Evolutionary conservation across 1,140 invertebrate species (phyloP).

Genomic region (Agraylea sexmaculata): DNA sequence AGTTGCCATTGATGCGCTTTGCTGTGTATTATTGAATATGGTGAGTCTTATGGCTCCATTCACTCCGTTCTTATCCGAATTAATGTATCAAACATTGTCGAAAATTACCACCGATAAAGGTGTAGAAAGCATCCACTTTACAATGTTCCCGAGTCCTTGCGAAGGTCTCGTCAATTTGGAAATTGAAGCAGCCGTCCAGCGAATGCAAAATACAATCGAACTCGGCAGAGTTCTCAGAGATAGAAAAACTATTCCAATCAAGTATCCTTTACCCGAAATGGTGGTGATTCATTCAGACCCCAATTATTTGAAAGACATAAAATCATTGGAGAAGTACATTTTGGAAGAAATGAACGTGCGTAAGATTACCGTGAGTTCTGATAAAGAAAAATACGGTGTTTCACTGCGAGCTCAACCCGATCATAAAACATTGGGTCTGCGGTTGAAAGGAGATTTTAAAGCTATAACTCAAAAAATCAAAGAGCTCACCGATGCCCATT

Average conservation of each 20-base stretch:
- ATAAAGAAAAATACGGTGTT: constrained; percentile 91
- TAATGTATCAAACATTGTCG: constrained; percentile 85
- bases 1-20: constrained; percentile 78
- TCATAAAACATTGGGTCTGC: constrained; percentile 68
- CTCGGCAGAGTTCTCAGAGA: constrained; percentile 86
- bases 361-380: constrained; percentile 73
- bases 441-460: constrained; percentile 85
- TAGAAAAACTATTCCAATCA: constrained; percentile 84
- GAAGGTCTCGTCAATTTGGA: constrained; percentile 64
- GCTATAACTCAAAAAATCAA: constrained; percentile 73
- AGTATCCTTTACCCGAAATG: constrained; percentile 93
- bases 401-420: constrained; percentile 89
- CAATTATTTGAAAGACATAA: constrained; percentile 68
- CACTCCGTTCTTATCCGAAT: constrained; percentile 93
- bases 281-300: constrained; percentile 85
- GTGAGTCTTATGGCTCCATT: constrained; percentile 91
- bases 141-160: constrained; percentile 71
- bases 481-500: constrained; percentile 63
- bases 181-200: constrained; percentile 80
- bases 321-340: constrained; percentile 75
- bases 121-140: constrained; percentile 72
- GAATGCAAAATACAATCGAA: constrained; percentile 94
- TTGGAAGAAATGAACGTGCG: constrained; percentile 90
- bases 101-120: constrained; percentile 37
- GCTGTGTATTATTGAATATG: constrained; percentile 80